phyloP scores from a whole-genome alignment of 2,888 invertebrate genomes.

The Strigamia transsilvanica region DNA sequence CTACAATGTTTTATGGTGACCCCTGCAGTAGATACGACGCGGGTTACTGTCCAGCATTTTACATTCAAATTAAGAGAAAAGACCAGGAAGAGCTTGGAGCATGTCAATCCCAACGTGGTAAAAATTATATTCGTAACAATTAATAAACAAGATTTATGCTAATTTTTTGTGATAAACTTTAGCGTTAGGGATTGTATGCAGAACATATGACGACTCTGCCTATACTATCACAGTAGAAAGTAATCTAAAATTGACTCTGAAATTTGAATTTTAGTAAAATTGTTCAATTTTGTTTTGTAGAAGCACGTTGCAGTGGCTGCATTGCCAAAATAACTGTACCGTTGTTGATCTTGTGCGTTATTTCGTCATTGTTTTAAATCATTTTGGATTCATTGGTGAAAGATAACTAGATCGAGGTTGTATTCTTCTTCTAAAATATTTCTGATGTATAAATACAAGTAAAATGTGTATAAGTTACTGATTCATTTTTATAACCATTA shows the following conservation, averaged over 20 bases:
- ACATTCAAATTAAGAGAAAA: background rate
- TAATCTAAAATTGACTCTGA: background rate
- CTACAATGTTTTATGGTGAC: background rate
- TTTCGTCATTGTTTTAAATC: background rate
- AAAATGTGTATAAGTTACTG: too few species aligned
- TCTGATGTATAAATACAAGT: too few species aligned
- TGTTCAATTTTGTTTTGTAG: background rate
- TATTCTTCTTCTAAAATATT: too few species aligned
- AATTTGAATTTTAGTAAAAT: background rate
- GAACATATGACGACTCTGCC: background rate
- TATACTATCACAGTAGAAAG: background rate
- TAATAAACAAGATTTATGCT: background rate
- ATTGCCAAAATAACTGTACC: background rate
- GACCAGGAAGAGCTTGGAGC: background rate
- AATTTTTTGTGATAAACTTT: background rate
- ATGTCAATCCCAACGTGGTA: background rate
- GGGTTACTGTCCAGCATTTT: background rate
- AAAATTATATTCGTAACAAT: background rate
- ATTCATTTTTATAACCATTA: too few species aligned
- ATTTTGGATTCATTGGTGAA: background rate
- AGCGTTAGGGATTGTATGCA: background rate
- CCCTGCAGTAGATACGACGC: background rate
- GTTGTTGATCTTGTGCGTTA: background rate
- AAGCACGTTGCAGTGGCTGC: background rate
- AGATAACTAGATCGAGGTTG: too few species aligned